Percentiles rank a stretch among this genome's conserved stretches.
Evolutionary conservation across 2,113 vertebrate genomes (phyloP).

Genomic region (Phoenicopterus ruber): DNA sequence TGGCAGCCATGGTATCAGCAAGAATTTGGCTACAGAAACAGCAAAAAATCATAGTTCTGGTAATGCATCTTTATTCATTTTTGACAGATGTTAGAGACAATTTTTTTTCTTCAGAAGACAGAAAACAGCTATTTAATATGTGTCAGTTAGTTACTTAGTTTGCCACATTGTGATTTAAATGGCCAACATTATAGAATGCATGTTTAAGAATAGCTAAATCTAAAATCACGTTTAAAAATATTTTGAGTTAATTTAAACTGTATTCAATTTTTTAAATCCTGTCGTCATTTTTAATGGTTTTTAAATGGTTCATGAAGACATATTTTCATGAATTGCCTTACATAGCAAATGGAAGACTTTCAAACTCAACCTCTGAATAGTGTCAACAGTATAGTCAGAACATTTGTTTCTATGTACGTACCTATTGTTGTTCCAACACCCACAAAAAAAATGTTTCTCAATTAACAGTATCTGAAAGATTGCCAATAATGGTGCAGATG

Average conservation of each 20-base stretch:
- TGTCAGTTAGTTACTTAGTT: conserved; percentile 27
- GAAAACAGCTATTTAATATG: not conserved
- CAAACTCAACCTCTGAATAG: not conserved
- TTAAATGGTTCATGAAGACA: not conserved
- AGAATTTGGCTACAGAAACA: conserved; percentile 62
- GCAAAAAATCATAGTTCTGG: not conserved
- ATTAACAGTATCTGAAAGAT: not conserved
- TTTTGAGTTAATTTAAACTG: not conserved
- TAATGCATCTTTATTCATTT: not conserved
- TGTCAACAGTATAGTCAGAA: not conserved
- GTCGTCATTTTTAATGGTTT: not conserved
- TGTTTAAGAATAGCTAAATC: not conserved
- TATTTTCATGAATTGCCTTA: no score
- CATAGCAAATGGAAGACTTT: not conserved
- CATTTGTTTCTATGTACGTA: not conserved
- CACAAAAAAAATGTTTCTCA: not conserved
- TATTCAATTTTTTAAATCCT: not conserved
- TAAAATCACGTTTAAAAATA: not conserved
- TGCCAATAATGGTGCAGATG: not conserved
- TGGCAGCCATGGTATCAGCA: conserved; percentile 63
- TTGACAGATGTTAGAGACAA: not conserved
- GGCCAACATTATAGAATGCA: not conserved
- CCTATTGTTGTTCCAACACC: not conserved
- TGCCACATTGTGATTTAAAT: not conserved
- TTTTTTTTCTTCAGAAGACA: not conserved